Percentiles rank a stretch among this genome's conserved stretches.
Evolutionary conservation across 2,797 vertebrate genomes (phyloP).

Genomic region (Chlorospingus flavigularis): DNA sequence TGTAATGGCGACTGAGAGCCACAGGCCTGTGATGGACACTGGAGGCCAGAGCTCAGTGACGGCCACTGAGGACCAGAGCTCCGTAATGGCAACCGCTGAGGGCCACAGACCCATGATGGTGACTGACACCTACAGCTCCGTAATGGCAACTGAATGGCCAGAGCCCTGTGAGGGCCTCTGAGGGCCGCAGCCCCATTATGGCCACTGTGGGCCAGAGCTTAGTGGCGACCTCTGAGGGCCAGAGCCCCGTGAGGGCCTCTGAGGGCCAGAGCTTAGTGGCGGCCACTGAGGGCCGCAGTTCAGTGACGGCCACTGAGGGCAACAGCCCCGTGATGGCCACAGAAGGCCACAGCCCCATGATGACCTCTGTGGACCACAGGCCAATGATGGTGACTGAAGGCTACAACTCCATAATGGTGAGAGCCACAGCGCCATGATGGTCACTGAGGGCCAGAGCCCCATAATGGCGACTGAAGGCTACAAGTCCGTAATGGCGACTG

Average conservation of each 20-base stretch:
- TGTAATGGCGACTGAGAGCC: not conserved
- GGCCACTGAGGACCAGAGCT: not conserved
- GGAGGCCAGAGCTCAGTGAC: accelerated
- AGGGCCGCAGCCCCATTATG: no score
- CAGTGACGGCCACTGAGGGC: accelerated
- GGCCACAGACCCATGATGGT: accelerated
- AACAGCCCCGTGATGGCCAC: accelerated
- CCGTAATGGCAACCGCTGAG: not conserved
- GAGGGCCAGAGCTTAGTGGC: accelerated
- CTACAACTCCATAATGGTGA: no score
- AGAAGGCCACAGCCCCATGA: accelerated
- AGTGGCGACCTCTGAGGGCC: accelerated
- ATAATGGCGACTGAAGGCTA: no score
- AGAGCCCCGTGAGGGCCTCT: not conserved
- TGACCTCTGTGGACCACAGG: not conserved
- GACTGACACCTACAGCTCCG: accelerated
- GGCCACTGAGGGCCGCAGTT: no score
- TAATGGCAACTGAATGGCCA: no score
- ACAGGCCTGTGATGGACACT: accelerated
- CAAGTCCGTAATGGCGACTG: no score
- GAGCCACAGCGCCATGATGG: no score
- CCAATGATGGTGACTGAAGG: no score
- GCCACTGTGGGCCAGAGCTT: not conserved
- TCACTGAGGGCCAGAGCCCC: not conserved
- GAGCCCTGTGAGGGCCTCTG: no score